Conservation (phyloP, 92 coral and sea anemone species). For the Phenganax stokvisi region DNA sequence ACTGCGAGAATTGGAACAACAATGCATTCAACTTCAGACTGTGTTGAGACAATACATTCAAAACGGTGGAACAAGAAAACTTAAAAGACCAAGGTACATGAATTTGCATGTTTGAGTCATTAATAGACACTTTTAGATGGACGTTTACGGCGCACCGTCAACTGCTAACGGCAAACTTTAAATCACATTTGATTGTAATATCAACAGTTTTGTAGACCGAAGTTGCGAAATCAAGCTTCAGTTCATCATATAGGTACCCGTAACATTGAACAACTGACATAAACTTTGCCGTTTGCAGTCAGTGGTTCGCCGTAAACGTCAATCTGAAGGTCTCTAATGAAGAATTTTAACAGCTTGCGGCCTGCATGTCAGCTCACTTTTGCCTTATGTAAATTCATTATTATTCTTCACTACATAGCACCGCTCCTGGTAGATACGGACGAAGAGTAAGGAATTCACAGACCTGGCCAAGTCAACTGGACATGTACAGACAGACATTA, state of each 20-base stretch:
- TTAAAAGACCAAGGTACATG: constrained; percentile 1
- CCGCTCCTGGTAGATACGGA: constrained; percentile 10
- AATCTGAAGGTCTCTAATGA: too few species aligned
- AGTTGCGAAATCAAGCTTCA: not conserved
- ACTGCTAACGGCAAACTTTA: too few species aligned
- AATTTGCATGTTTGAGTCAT: not conserved
- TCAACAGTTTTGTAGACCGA: not conserved
- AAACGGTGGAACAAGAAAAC: not conserved
- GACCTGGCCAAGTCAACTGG: constrained; percentile 23
- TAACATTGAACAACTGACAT: not conserved
- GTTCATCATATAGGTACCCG: not conserved
- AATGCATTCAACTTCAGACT: constrained; percentile 56
- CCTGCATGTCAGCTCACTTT: not conserved
- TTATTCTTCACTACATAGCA: not conserved
- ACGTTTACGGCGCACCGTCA: too few species aligned
- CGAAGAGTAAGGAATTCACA: constrained; percentile 6
- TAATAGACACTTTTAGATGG: not conserved
- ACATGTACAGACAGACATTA: constrained; percentile 21
- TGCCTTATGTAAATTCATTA: too few species aligned
- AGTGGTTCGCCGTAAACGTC: too few species aligned
- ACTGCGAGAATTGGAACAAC: constrained; percentile 68
- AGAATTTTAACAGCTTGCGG: not conserved
- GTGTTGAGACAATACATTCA: constrained; percentile 16
- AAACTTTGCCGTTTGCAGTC: not conserved
- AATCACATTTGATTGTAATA: too few species aligned